Conservation (phyloP, 2,888 invertebrate genomes). For the Dryobotodes eremita region DNA sequence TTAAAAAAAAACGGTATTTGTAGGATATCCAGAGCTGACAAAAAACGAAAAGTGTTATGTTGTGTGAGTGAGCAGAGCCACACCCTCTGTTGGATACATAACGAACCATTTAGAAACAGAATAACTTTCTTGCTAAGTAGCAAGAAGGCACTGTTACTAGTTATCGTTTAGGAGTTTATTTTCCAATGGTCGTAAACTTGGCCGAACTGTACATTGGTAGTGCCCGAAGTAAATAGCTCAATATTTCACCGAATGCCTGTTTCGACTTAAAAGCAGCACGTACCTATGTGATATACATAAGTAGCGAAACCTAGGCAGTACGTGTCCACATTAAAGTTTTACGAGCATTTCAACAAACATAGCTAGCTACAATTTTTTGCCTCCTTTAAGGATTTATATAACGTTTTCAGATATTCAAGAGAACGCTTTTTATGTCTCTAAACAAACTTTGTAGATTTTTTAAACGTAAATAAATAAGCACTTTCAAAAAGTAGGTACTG, state of each 20-base stretch:
- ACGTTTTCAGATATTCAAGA: constrained; percentile 29
- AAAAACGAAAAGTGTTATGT: too few relatives aligned
- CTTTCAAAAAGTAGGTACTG: too few relatives aligned
- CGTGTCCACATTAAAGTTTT: constrained; percentile 49
- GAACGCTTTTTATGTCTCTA: neutral
- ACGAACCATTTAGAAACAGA: too few relatives aligned
- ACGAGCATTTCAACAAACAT: constrained; percentile 28
- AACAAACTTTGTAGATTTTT: constrained; percentile 6
- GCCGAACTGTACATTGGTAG: neutral
- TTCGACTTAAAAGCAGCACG: constrained; percentile 31
- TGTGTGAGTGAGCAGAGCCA: too few relatives aligned
- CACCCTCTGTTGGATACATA: too few relatives aligned
- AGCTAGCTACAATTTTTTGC: neutral
- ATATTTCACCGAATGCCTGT: constrained; percentile 4
- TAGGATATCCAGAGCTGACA: too few relatives aligned
- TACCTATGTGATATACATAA: constrained; percentile 20
- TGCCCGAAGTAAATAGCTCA: neutral
- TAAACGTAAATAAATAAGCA: neutral
- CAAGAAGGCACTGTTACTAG: too few relatives aligned
- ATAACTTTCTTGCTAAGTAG: too few relatives aligned
- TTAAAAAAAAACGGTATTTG: too few relatives aligned
- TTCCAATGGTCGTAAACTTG: neutral
- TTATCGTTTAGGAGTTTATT: neutral
- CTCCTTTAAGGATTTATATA: constrained; percentile 28
- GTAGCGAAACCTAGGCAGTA: constrained; percentile 25